These are phyloP conservation scores for Limnothrissa miodon DNA, from an alignment of 2,113 vertebrate species.

Conservation along the genomic window DNA sequence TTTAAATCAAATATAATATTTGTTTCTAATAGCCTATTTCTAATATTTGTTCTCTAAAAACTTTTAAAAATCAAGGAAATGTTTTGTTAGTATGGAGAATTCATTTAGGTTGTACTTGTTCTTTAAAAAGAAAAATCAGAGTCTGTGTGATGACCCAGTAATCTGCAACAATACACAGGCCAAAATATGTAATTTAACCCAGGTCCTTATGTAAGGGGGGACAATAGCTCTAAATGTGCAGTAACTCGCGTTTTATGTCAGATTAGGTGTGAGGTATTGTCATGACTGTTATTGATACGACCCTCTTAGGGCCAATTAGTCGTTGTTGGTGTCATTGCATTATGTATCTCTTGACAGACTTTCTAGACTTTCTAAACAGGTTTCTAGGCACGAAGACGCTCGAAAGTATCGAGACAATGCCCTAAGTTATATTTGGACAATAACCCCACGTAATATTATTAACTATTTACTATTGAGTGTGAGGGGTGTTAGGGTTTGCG, in stretches of 20 bases:
- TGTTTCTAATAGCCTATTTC: no score
- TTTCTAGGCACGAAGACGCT: conserved; percentile 38
- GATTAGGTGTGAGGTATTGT: conserved; percentile 26
- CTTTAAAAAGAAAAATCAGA: neutral
- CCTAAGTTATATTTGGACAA: conserved; percentile 4
- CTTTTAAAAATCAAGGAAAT: no score
- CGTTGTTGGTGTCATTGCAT: conserved; percentile 35
- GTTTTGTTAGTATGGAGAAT: no score
- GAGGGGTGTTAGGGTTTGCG: neutral
- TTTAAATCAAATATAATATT: no score
- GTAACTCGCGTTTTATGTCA: conserved; percentile 36
- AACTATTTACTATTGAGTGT: neutral
- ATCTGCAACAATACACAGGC: neutral
- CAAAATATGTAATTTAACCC: conserved; percentile 21
- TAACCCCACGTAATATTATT: neutral
- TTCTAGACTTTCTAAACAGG: neutral
- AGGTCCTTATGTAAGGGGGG: conserved; percentile 43
- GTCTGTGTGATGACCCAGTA: neutral
- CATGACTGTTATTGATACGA: conserved; percentile 32
- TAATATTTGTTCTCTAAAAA: no score
- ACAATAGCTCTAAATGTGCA: conserved; percentile 50
- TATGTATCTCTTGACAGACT: conserved; percentile 30
- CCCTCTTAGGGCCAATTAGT: conserved; percentile 44
- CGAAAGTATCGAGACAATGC: conserved; percentile 23
- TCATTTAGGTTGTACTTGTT: neutral